Evolutionary conservation across 2,888 invertebrate genomes (phyloP).

Genomic region (Eumerus sabulonum): DNA sequence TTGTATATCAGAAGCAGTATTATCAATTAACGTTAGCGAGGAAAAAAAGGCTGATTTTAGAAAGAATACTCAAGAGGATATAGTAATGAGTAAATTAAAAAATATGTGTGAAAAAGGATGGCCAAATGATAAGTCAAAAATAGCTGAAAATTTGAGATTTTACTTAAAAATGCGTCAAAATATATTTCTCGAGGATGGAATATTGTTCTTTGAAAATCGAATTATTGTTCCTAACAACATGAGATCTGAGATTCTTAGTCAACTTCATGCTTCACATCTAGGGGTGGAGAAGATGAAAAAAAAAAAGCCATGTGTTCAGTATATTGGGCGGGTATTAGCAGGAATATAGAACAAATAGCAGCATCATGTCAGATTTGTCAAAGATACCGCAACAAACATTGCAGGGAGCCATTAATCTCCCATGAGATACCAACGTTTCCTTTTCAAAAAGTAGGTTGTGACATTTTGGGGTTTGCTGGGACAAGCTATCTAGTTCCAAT

Average conservation of each 20-base stretch:
- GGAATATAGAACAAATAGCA: constrained; percentile 69
- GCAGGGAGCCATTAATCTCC: too few species aligned
- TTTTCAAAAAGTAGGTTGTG: too few species aligned
- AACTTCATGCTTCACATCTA: constrained; percentile 72
- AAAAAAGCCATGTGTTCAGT: constrained; percentile 69
- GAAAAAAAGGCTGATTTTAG: neutral
- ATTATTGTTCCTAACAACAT: too few species aligned
- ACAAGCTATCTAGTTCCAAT: constrained; percentile 28
- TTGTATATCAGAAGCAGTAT: constrained; percentile 21
- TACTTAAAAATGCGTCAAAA: constrained; percentile 12
- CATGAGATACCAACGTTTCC: too few species aligned
- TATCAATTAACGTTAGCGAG: constrained; percentile 15
- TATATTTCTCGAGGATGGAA: constrained; percentile 23
- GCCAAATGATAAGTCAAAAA: constrained; percentile 54
- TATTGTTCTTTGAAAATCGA: too few species aligned
- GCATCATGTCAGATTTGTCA: too few species aligned
- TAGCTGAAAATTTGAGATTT: too few species aligned
- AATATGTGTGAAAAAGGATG: constrained; percentile 41
- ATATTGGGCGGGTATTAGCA: constrained; percentile 72
- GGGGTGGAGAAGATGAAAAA: constrained; percentile 72
- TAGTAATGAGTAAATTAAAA: constrained; percentile 14
- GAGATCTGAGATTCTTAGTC: too few species aligned
- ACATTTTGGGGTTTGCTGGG: constrained; percentile 17
- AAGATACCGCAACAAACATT: too few species aligned
- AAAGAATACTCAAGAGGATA: too few species aligned